Conservation (phyloP, 2,888 invertebrate species). For the Rotaria socialis region DNA sequence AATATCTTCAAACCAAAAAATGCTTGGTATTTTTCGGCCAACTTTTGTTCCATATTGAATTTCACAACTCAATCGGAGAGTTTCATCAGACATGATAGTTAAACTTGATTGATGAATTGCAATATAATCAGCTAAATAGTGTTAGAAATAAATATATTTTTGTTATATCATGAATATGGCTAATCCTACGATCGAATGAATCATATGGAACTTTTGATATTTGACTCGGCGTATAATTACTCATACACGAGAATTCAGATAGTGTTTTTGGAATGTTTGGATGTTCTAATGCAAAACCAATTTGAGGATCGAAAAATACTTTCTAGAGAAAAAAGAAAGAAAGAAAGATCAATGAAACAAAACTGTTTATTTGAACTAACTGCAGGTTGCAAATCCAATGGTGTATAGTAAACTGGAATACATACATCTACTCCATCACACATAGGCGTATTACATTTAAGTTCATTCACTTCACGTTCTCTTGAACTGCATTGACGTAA, state of each 20-base stretch:
- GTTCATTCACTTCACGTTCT: background rate
- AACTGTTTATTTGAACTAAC: background rate
- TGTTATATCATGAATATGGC: background rate
- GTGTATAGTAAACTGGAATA: slow-evolving; percentile 24
- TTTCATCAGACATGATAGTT: background rate
- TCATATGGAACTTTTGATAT: background rate
- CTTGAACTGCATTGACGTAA: background rate
- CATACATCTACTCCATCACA: background rate
- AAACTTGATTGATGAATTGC: slow-evolving; percentile 16
- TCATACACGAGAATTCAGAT: background rate
- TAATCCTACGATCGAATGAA: background rate
- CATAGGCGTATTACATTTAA: background rate
- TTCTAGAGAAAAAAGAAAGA: background rate
- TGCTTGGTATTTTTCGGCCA: background rate
- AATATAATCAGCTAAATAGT: slow-evolving; percentile 10
- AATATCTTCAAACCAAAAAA: slow-evolving; percentile 29
- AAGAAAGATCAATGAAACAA: background rate
- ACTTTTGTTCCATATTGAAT: slow-evolving; percentile 23
- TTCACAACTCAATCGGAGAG: background rate
- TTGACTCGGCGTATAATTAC: slow-evolving; percentile 1
- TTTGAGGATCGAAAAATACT: slow-evolving; percentile 18
- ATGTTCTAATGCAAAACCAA: slow-evolving; percentile 25
- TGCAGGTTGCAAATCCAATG: background rate
- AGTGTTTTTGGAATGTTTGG: background rate
- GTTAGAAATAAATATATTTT: background rate